Base-by-base conservation (phyloP, 1,140 invertebrate genomes). In the Ostrea edulis region DNA sequence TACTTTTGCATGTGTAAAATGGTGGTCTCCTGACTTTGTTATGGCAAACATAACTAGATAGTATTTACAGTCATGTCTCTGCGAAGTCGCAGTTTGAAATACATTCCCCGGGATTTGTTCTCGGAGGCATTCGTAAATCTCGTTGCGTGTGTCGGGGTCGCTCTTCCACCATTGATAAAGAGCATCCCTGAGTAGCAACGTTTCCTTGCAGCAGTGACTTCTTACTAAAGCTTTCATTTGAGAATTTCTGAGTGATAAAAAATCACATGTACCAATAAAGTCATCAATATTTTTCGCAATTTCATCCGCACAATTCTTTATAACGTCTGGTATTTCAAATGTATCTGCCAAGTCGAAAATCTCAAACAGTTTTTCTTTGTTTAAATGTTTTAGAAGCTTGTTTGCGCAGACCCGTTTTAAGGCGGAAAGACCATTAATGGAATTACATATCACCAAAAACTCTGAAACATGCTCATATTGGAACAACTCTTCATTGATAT, bases 321-420 rank as follows among this genome's bases (percentile, higher is more conserved):
- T 52, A 9, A 83, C 20, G 2, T 83, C 82, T n/a, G 22, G 82
- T 51, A 83, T 22, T 52, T 52, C 82, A 25, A 52, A 83, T 12
- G 17, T 83, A 52, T 83, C 82, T 0, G 82, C 44, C 20, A 83
- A n/a, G 2, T 83, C 52, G 53, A 53, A 83, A 52, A 52, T 83
- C n/a, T 83, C 82, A 53, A 83, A 53, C 82, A 83, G 14, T 12
- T 83, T 83, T 20, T 83, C 44, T n/a, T n/a, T 83, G 44, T 83
- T 14, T 54, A 83, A 22, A 7, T 83, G 51, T 22, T 83, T 3
- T 20, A 83, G 14, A 22, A 83, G 82, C 52, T 83, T 52, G 20
- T 11, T 52, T 0, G 44, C 82, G 25, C 82, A 83, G 8, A 51
- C 52, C 20, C n/a, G 17, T 83, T 54, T 83, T 9, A 83, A 54